Evolutionary conservation across 2,797 vertebrate genomes (phyloP).

Genomic region (Anniella stebbinsi): DNA sequence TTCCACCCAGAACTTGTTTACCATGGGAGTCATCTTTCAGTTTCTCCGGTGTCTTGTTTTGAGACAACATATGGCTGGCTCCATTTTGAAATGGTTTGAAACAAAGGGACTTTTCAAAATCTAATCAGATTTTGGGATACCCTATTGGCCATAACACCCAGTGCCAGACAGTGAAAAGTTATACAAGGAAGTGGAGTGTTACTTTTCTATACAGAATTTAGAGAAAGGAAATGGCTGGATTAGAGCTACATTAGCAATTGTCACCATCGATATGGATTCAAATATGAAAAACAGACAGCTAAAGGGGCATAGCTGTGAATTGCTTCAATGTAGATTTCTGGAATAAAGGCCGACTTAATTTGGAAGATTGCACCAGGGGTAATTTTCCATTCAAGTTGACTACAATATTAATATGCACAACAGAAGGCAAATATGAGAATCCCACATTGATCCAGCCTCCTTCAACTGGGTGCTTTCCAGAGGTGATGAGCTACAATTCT

Average conservation of each 20-base stretch:
- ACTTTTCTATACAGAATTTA: neutral
- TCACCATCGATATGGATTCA: neutral
- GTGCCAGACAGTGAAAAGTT: neutral
- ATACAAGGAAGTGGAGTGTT: neutral
- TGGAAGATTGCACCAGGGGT: neutral
- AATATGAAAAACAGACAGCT: neutral
- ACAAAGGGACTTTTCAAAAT: too few species aligned
- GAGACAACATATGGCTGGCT: too few species aligned
- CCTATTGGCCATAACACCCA: too few species aligned
- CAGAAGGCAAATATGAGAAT: neutral
- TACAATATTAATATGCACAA: neutral
- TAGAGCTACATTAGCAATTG: neutral
- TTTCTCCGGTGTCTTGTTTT: too few species aligned
- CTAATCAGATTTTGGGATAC: too few species aligned
- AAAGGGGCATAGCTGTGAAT: neutral
- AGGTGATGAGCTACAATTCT: too few species aligned
- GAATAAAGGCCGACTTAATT: neutral
- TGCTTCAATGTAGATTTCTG: neutral
- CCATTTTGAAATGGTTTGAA: too few species aligned
- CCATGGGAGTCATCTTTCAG: too few species aligned
- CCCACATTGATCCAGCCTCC: neutral
- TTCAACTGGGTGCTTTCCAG: too few species aligned
- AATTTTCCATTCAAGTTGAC: neutral
- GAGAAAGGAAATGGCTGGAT: neutral
- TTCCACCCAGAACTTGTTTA: too few species aligned